Conservation (phyloP, 1,140 invertebrate species). For the Pseudobourletiella spinata region DNA sequence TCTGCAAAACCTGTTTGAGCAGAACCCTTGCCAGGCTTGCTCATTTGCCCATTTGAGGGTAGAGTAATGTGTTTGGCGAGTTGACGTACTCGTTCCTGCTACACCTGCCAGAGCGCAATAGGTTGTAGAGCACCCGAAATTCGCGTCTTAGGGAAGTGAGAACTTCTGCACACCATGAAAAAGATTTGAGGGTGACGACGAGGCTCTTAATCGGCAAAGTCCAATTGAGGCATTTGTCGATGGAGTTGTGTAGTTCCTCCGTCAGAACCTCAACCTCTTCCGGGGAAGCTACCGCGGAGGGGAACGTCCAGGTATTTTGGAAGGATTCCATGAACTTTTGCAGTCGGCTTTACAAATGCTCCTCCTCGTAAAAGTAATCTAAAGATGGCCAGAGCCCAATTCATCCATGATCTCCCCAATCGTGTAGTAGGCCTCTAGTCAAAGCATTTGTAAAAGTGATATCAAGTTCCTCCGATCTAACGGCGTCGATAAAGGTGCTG, state of each 20-base stretch:
- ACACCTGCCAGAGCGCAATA: background rate
- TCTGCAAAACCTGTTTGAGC: background rate
- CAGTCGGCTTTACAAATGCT: constrained; percentile 11
- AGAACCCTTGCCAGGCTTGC: background rate
- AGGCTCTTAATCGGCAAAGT: no score
- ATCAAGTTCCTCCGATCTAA: constrained; percentile 5
- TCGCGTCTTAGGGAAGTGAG: background rate
- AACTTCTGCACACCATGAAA: background rate
- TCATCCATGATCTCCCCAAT: constrained; percentile 4
- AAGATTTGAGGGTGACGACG: no score
- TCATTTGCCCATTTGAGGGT: background rate
- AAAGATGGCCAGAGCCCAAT: constrained; percentile 3
- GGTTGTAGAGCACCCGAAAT: background rate
- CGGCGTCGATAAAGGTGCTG: background rate
- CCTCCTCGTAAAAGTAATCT: background rate
- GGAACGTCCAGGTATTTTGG: no score
- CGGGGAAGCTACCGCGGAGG: no score
- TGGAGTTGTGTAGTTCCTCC: no score
- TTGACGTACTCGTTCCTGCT: background rate
- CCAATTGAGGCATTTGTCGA: no score
- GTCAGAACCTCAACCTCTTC: no score
- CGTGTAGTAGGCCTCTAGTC: background rate
- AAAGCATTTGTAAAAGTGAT: background rate
- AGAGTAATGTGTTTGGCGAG: background rate
- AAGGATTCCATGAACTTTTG: no score